Conservation (phyloP, 2,888 invertebrate species). For the Cartodere bifasciata region DNA sequence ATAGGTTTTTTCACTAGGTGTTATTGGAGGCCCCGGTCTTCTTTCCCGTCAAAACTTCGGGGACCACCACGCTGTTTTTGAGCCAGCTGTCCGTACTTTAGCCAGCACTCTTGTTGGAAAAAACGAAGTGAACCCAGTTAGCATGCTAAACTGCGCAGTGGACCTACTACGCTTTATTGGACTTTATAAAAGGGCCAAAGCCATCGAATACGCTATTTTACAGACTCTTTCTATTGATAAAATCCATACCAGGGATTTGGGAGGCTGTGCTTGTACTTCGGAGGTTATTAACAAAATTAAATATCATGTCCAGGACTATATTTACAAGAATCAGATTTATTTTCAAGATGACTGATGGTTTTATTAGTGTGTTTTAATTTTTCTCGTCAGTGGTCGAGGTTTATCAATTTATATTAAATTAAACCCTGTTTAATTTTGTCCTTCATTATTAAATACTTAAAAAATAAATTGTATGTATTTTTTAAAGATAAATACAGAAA, state of each 20-base stretch:
- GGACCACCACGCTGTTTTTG: slow-evolving; percentile 22
- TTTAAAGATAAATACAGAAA: too few relatives aligned
- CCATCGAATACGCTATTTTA: slow-evolving; percentile 19
- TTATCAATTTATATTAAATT: too few relatives aligned
- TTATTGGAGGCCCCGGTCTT: slow-evolving; percentile 24
- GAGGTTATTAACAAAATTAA: slow-evolving; percentile 18
- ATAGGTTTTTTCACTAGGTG: too few relatives aligned
- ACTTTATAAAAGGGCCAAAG: slow-evolving; percentile 16
- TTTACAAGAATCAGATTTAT: too few relatives aligned
- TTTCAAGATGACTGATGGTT: too few relatives aligned
- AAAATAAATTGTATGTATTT: too few relatives aligned
- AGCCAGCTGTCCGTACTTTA: slow-evolving; percentile 20
- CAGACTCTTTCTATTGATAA: slow-evolving; percentile 20
- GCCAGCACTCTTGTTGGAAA: slow-evolving; percentile 76
- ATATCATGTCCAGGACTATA: too few relatives aligned
- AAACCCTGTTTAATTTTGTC: too few relatives aligned
- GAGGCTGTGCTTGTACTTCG: slow-evolving; percentile 18
- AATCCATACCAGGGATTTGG: slow-evolving; percentile 22
- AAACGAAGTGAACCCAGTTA: slow-evolving; percentile 89
- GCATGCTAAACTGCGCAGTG: slow-evolving; percentile 76
- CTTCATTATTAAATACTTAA: too few relatives aligned
- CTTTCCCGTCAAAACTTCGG: slow-evolving; percentile 22
- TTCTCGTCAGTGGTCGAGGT: too few relatives aligned
- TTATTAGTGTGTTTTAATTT: too few relatives aligned
- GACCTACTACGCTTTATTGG: slow-evolving; percentile 20